Percentiles rank a stretch among this genome's conserved stretches.
Evolutionary conservation across 2,888 invertebrate genomes (phyloP).

Genomic region (Tanaodytes sp.): DNA sequence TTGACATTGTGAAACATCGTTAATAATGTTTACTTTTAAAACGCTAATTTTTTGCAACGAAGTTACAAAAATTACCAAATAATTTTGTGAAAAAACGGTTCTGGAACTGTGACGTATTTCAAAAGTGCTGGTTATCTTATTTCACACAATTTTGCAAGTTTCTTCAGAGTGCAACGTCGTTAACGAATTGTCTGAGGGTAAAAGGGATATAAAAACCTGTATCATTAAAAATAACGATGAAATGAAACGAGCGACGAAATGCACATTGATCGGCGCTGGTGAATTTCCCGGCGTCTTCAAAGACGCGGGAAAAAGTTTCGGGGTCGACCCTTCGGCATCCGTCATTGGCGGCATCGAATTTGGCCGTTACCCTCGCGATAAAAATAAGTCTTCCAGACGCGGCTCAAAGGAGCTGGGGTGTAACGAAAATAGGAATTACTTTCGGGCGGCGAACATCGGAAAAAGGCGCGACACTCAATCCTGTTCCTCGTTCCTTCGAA

Average conservation of each 20-base stretch:
- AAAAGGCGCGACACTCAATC: slow-evolving; percentile 42
- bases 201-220: too few species aligned
- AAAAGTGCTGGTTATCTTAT: too few species aligned
- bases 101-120: too few species aligned
- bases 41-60: too few species aligned
- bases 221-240: too few species aligned
- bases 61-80: too few species aligned
- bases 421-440: slow-evolving; percentile 41
- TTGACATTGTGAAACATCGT: too few species aligned
- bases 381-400: slow-evolving; percentile 49
- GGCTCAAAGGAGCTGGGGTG: slow-evolving; percentile 40
- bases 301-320: slow-evolving; percentile 20
- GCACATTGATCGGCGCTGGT: slow-evolving; percentile 18
- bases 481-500: slow-evolving; percentile 42
- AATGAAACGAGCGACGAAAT: not conserved
- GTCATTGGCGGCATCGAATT: slow-evolving; percentile 38
- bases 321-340: slow-evolving; percentile 38
- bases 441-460: slow-evolving; percentile 23
- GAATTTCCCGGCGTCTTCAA: slow-evolving; percentile 21
- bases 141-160: too few species aligned
- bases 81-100: too few species aligned
- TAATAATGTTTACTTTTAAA: too few species aligned
- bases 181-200: too few species aligned
- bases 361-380: slow-evolving; percentile 47
- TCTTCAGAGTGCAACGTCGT: too few species aligned